These are phyloP conservation scores for Scaptomyza cyrtandrae DNA, from an alignment of 2,888 invertebrate genomes.

Conservation along the genomic window DNA sequence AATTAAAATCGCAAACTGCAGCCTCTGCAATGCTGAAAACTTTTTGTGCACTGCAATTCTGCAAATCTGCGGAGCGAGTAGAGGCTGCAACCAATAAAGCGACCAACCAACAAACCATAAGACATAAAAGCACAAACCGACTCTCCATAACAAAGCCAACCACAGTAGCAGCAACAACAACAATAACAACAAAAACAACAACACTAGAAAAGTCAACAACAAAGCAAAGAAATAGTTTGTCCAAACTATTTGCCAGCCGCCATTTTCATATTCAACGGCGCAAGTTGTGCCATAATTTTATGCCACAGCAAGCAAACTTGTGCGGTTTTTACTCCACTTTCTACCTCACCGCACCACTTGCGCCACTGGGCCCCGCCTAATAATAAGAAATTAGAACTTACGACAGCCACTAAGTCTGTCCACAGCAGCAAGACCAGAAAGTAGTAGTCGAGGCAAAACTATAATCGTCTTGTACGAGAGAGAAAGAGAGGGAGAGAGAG, in stretches of 20 bases:
- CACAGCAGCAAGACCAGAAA: slow-evolving; percentile 35
- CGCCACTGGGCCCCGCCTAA: slow-evolving; percentile 63
- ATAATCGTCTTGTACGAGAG: slow-evolving; percentile 68
- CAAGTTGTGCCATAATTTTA: slow-evolving; percentile 77
- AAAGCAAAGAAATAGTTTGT: slow-evolving; percentile 69
- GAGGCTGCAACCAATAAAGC: slow-evolving; percentile 8
- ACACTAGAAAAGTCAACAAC: slow-evolving; percentile 18
- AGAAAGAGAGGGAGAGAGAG: slow-evolving; percentile 17
- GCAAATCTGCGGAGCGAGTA: slow-evolving; percentile 26
- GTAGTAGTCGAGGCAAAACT: slow-evolving; percentile 47
- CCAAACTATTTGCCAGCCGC: slow-evolving; percentile 70
- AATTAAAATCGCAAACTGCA: slow-evolving; percentile 61
- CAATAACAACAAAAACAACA: slow-evolving; percentile 27
- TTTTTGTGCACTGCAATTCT: slow-evolving; percentile 43
- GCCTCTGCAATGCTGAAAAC: slow-evolving; percentile 46
- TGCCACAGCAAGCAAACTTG: slow-evolving; percentile 71
- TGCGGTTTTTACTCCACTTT: slow-evolving; percentile 47
- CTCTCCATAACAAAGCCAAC: slow-evolving; percentile 67
- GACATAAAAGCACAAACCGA: slow-evolving; percentile 59
- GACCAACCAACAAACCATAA: slow-evolving; percentile 43
- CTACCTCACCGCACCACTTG: slow-evolving; percentile 3
- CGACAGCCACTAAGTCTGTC: slow-evolving; percentile 77
- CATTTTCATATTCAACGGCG: slow-evolving; percentile 73
- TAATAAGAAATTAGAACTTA: slow-evolving; percentile 81
- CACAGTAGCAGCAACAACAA: slow-evolving; percentile 43